A percentile compares a stretch with the other conserved stretches of the same genome.
phyloP scores from a whole-genome alignment of 2,797 vertebrate genomes.

The Sciaenops ocellatus region DNA sequence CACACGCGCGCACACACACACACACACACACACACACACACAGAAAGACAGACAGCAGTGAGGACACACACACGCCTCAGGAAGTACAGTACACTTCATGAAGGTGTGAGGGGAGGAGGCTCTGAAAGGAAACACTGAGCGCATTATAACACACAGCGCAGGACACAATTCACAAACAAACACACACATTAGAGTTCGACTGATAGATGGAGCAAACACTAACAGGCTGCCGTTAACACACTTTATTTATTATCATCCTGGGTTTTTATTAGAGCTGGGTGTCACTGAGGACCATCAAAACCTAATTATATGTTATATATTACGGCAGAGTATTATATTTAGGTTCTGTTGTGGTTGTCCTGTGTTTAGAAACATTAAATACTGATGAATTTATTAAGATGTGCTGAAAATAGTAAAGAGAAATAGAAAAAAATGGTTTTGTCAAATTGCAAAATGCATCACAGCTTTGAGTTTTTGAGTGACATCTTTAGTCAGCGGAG shows the following conservation, averaged over 20 bases:
- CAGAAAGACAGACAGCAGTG: conserved; percentile 30
- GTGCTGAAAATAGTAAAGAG: background rate
- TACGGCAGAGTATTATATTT: background rate
- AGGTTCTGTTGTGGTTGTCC: background rate
- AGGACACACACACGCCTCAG: conserved; percentile 10
- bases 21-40: conserved; percentile 22
- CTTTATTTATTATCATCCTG: background rate
- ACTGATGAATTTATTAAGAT: background rate
- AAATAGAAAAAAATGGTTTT: background rate
- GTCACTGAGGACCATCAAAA: background rate
- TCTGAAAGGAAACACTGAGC: conserved; percentile 1
- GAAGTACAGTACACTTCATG: conserved; percentile 15
- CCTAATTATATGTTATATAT: background rate
- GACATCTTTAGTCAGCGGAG: no score
- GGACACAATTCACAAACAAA: background rate
- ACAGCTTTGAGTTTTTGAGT: no score
- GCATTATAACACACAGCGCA: background rate
- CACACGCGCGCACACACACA: conserved; percentile 6
- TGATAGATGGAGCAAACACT: background rate
- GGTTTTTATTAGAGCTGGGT: background rate
- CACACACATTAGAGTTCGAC: conserved; percentile 1
- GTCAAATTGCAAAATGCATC: no score
- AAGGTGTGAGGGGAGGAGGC: background rate
- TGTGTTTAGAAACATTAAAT: background rate
- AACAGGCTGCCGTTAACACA: background rate